Conservation (phyloP, 2,113 vertebrate genomes). For the Macquaria australasica region DNA sequence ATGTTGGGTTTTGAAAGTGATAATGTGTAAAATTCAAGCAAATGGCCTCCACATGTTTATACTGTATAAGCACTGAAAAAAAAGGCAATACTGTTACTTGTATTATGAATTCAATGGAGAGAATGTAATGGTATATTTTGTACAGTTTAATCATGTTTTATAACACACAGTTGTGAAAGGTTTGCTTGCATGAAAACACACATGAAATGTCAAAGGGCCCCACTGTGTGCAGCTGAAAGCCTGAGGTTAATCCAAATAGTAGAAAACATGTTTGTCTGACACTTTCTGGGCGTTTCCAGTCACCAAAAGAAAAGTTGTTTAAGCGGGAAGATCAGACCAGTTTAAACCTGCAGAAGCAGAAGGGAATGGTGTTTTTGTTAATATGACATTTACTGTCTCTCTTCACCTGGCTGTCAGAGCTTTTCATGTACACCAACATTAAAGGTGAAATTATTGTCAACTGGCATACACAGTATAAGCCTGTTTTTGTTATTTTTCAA, state of each 20-base stretch:
- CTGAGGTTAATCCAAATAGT: slow-evolving; percentile 38
- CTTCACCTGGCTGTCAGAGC: slow-evolving; percentile 16
- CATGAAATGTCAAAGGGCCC: slow-evolving; percentile 29
- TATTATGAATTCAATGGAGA: not conserved
- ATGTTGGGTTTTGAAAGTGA: slow-evolving; percentile 29
- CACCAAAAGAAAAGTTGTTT: not conserved
- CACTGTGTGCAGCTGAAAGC: slow-evolving; percentile 3
- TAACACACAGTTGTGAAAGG: slow-evolving; percentile 16
- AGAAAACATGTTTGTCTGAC: slow-evolving; percentile 70
- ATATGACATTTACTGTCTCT: not conserved
- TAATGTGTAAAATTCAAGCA: slow-evolving; percentile 12
- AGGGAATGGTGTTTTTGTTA: slow-evolving; percentile 1
- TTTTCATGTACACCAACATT: slow-evolving; percentile 37
- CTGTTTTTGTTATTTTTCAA: slow-evolving; percentile 32
- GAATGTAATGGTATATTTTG: slow-evolving; percentile 48
- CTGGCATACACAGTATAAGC: not conserved
- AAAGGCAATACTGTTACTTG: slow-evolving; percentile 16
- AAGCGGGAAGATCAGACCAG: slow-evolving; percentile 59
- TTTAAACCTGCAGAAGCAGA: slow-evolving; percentile 58
- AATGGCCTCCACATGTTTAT: slow-evolving; percentile 28
- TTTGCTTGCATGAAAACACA: slow-evolving; percentile 38
- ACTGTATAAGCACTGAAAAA: slow-evolving; percentile 17
- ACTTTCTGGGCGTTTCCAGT: slow-evolving; percentile 31
- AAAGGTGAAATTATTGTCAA: slow-evolving; percentile 39
- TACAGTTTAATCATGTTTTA: slow-evolving; percentile 40